Evolutionary conservation across 2,888 invertebrate species (phyloP).

Genomic region (Agrochola lychnidis): DNA sequence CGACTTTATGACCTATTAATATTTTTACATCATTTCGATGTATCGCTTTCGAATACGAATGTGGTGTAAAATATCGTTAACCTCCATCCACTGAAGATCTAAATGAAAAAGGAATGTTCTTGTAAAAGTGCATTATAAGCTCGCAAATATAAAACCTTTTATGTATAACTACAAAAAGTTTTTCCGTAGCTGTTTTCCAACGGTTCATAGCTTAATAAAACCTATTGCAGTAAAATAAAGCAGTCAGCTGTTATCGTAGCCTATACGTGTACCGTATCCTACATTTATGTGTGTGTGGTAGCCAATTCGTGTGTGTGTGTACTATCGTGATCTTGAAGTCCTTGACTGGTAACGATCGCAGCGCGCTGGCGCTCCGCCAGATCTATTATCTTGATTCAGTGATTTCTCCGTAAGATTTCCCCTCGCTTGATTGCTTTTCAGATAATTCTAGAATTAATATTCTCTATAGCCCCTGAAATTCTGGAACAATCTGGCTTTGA

Average conservation of each 20-base stretch:
- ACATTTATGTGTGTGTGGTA: constrained; percentile 17
- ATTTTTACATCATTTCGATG: background rate
- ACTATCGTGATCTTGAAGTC: constrained; percentile 73
- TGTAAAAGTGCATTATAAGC: background rate
- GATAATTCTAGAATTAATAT: constrained; percentile 50
- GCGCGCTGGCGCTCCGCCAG: constrained; percentile 79
- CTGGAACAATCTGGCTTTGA: constrained; percentile 26
- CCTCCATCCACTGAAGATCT: background rate
- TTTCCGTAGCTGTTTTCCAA: background rate
- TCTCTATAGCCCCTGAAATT: constrained; percentile 10
- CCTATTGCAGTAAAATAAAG: constrained; percentile 58
- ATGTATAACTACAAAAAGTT: background rate
- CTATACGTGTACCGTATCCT: constrained; percentile 43
- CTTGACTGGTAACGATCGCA: constrained; percentile 78
- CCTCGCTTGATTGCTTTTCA: constrained; percentile 46
- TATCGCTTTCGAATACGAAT: background rate
- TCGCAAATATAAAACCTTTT: background rate
- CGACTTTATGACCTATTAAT: background rate
- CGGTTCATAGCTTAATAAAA: constrained; percentile 13
- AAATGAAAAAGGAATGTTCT: background rate
- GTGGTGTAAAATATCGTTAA: background rate
- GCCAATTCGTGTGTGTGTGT: constrained; percentile 54
- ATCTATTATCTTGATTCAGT: constrained; percentile 71
- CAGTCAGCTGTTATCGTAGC: constrained; percentile 69
- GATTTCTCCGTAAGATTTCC: constrained; percentile 65